Evolutionary conservation across 2,797 vertebrate species (phyloP).

Genomic region (Toxotes lorentzi): DNA sequence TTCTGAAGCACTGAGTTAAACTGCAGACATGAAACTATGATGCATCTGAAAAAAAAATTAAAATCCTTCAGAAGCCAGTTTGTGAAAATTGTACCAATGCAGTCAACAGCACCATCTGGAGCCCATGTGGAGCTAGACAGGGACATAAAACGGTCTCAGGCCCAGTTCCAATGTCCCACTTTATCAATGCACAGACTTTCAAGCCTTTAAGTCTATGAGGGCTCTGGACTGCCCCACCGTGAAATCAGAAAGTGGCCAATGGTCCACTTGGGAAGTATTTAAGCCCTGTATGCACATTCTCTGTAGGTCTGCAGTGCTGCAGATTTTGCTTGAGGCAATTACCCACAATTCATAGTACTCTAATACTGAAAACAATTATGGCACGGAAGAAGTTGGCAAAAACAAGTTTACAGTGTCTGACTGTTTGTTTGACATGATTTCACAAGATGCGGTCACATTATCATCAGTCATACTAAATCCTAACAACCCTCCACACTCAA

Average conservation of each 20-base stretch:
- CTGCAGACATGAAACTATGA: conserved; percentile 4
- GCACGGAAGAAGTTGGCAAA: neutral
- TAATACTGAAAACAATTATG: neutral
- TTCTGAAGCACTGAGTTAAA: conserved; percentile 4
- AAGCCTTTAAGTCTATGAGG: neutral
- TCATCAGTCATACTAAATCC: no score
- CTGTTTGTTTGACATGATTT: neutral
- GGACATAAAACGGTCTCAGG: conserved; percentile 1
- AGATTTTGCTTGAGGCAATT: neutral
- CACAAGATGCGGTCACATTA: neutral
- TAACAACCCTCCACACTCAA: neutral
- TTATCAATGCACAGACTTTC: neutral
- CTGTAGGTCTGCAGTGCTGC: neutral
- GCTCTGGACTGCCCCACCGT: neutral
- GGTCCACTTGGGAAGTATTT: neutral
- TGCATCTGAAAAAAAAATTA: neutral
- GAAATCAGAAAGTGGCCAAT: conserved; percentile 5
- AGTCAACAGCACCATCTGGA: conserved; percentile 59
- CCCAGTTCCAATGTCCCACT: neutral
- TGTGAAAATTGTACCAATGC: neutral
- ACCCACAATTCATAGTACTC: neutral
- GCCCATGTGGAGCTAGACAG: conserved; percentile 3
- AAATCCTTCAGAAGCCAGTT: neutral
- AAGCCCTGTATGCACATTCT: neutral
- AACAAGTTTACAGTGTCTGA: neutral